Evolutionary conservation across 2,888 invertebrate genomes (phyloP), one percentile per base, ranked within the genome.

Genomic region (Caenorhabditis imperialis): DNA sequence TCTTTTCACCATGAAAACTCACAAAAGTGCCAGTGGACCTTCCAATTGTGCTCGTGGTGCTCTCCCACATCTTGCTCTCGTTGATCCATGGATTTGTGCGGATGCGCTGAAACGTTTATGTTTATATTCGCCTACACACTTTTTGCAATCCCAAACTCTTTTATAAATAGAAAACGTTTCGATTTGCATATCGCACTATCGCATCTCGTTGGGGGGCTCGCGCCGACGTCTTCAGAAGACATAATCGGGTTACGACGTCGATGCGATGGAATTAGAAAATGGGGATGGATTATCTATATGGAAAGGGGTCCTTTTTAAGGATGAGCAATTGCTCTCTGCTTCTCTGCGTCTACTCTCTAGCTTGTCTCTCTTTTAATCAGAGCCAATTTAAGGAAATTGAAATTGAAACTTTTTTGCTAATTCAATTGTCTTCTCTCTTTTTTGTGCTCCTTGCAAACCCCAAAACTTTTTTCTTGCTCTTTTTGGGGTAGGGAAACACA

Each of bases 31-130:
- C 12, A 47, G 53, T 40, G 12, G 62, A 51, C 47, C 63, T 50
- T 57, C 62, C 55, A 58, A 65, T 63, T 38, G 58, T 72, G 27
- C 67, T 58, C 37, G 62, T 71, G 55, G 48, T 61, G 38, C 71
- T 71, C 30, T 51, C 74, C 61, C 69, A 62, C 73, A 61, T 67
- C 25, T 54, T 67, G 50, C 38, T 67, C 45, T 60, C 73, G 38
- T 60, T 65, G 27, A 79, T 62, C 79, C 79, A 79, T 10, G 79
- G 79, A 61, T 79, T 79, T 16, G 79, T 79, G 50, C 79, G 74
- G 25, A 79, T 79, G 20, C 72, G 60, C 78, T 79, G 63, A 44
- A 75, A 75, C n/a, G 69, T 58, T 58, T 58, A 69, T 57, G 63
- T 37, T 72, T 53, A 54, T 61, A 33, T 57, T 38, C 27, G 23